These are phyloP conservation scores for Chelon labrosus DNA, from an alignment of 2,797 vertebrate genomes.

Conservation along the genomic window DNA sequence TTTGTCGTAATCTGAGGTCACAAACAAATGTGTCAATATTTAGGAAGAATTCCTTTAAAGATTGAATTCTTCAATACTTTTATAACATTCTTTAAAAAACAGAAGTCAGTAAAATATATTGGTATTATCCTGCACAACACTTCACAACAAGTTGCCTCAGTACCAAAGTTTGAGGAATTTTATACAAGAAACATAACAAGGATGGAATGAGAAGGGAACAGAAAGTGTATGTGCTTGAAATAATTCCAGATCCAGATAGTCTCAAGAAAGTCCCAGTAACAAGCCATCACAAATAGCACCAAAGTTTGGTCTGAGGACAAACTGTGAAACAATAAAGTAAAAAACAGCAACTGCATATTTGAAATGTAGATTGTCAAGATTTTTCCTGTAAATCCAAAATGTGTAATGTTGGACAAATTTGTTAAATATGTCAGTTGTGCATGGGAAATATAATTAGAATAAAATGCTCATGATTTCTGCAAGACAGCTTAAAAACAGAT, in stretches of 20 bases:
- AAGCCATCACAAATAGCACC: background rate
- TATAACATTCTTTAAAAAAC: too few relatives aligned
- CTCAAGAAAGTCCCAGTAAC: background rate
- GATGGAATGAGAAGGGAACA: background rate
- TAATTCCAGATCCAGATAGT: background rate
- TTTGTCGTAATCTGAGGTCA: too few relatives aligned
- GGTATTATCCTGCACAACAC: background rate
- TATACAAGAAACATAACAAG: background rate
- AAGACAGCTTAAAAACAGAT: background rate
- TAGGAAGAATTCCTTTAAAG: too few relatives aligned
- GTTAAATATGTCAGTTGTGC: background rate
- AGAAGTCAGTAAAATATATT: background rate
- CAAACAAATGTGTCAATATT: too few relatives aligned
- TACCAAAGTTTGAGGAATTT: conserved; percentile 15
- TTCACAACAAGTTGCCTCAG: conserved; percentile 9
- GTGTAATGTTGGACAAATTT: background rate
- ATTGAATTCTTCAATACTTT: too few relatives aligned
- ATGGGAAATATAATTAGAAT: background rate
- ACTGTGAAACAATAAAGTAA: background rate
- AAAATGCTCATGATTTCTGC: background rate
- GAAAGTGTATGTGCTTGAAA: background rate
- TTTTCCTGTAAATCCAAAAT: background rate
- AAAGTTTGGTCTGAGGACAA: background rate
- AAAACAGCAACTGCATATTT: background rate
- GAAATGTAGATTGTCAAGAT: background rate